A percentile compares a stretch with the other conserved stretches of the same genome.
Conservation (phyloP, 2,888 invertebrate genomes). For the Oscheius sp. region DNA sequence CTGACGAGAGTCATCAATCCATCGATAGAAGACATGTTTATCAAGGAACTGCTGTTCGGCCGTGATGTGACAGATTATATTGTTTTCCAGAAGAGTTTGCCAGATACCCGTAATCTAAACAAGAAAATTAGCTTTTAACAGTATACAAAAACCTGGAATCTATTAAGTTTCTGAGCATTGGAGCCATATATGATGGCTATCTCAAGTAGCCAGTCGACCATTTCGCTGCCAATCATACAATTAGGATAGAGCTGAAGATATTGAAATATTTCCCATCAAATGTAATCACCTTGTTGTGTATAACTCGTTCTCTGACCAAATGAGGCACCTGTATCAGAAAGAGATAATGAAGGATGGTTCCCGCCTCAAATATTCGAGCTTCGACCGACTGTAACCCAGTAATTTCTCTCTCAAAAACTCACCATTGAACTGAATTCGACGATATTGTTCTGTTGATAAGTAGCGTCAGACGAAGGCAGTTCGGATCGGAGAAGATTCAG, state of each 20-base stretch:
- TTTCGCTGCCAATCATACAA: slow-evolving; percentile 82
- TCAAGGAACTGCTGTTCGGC: slow-evolving; percentile 84
- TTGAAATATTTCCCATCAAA: slow-evolving; percentile 4
- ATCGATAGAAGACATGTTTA: slow-evolving; percentile 84
- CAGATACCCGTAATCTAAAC: slow-evolving; percentile 78
- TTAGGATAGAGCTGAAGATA: slow-evolving; percentile 69
- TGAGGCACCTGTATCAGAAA: slow-evolving; percentile 51
- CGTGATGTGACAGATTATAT: slow-evolving; percentile 81
- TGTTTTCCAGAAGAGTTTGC: slow-evolving; percentile 84
- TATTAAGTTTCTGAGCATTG: slow-evolving; percentile 35
- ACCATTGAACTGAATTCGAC: slow-evolving; percentile 29
- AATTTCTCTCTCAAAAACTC: not conserved
- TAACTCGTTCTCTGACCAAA: slow-evolving; percentile 54
- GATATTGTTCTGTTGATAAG: slow-evolving; percentile 22
- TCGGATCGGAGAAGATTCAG: slow-evolving; percentile 16
- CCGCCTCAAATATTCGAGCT: slow-evolving; percentile 52
- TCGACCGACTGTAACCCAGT: slow-evolving; percentile 42
- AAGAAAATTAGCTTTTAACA: not conserved
- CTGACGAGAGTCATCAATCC: slow-evolving; percentile 71
- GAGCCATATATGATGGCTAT: slow-evolving; percentile 70
- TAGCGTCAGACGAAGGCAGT: slow-evolving; percentile 9
- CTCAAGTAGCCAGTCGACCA: slow-evolving; percentile 83
- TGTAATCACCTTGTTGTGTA: slow-evolving; percentile 51
- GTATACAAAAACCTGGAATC: slow-evolving; percentile 38
- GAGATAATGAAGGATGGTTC: slow-evolving; percentile 42